Evolutionary conservation across 2,797 vertebrate genomes (phyloP).

Genomic region (Anisognathus igniventris): DNA sequence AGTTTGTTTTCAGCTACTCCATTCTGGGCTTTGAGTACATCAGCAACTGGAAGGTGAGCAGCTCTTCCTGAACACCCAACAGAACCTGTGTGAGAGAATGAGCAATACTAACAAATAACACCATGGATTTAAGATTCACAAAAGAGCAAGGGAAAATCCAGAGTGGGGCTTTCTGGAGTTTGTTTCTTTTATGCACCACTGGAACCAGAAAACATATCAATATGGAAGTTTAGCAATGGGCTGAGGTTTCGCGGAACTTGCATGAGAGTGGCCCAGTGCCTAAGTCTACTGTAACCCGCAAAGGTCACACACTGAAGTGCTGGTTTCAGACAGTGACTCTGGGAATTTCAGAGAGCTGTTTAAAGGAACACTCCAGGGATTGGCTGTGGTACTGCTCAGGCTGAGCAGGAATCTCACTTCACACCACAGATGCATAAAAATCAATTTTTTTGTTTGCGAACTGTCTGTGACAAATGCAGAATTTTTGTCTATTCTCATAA

Average conservation of each 20-base stretch:
- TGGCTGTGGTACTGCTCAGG: background rate
- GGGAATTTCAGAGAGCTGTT: constrained; percentile 41
- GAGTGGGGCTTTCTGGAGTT: constrained; percentile 42
- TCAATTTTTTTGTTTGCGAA: background rate
- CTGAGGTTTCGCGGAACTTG: constrained; percentile 35
- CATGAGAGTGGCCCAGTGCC: constrained; percentile 33
- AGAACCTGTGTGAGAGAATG: background rate
- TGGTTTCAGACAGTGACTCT: background rate
- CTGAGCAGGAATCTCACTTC: constrained; percentile 15
- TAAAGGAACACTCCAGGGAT: background rate
- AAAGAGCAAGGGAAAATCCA: constrained; percentile 55
- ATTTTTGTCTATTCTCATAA: background rate
- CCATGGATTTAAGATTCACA: background rate
- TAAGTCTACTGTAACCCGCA: background rate
- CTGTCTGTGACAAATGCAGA: background rate
- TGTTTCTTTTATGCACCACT: constrained; percentile 57
- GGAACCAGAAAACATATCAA: constrained; percentile 46
- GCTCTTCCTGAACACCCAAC: background rate
- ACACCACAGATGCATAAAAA: background rate
- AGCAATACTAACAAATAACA: background rate
- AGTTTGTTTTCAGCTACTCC: background rate
- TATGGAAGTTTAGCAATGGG: constrained; percentile 54
- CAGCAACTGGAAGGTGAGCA: background rate
- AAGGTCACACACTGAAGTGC: constrained; percentile 40
- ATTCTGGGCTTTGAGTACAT: background rate